phyloP scores from a whole-genome alignment of 2,113 vertebrate species.

The Dicerorhinus sumatrensis region DNA sequence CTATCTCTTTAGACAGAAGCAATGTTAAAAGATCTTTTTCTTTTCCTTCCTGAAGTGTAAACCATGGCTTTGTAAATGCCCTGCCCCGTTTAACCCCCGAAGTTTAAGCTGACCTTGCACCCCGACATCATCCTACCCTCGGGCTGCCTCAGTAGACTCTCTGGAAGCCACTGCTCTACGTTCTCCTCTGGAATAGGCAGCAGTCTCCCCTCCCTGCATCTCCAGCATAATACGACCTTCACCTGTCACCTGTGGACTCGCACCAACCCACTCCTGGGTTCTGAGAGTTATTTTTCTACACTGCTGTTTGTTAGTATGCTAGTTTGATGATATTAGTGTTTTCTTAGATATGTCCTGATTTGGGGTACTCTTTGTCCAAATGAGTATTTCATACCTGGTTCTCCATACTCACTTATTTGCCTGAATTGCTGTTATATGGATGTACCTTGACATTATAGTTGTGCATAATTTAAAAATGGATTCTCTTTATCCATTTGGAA shows the following conservation, averaged over 20 bases:
- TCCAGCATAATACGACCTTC: neutral
- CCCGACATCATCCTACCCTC: neutral
- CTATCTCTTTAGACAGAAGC: neutral
- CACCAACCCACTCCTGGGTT: neutral
- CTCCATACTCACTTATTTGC: neutral
- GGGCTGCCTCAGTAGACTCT: neutral
- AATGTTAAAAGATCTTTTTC: neutral
- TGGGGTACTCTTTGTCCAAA: neutral
- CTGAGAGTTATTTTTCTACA: neutral
- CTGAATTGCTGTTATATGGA: neutral
- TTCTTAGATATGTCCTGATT: neutral
- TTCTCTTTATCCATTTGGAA: neutral
- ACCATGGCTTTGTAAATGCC: rapidly evolving
- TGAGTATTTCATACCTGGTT: neutral
- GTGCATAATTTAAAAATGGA: neutral
- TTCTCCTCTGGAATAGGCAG: no score
- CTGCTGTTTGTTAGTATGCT: neutral
- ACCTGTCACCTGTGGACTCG: rapidly evolving
- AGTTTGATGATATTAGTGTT: neutral
- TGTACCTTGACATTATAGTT: neutral
- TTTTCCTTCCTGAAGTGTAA: neutral
- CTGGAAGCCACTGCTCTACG: neutral
- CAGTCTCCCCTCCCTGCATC: rapidly evolving
- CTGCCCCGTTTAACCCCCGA: rapidly evolving
- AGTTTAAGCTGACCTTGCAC: neutral